Conservation (phyloP, 2,888 invertebrate genomes). For the Drosophila kokeensis region DNA sequence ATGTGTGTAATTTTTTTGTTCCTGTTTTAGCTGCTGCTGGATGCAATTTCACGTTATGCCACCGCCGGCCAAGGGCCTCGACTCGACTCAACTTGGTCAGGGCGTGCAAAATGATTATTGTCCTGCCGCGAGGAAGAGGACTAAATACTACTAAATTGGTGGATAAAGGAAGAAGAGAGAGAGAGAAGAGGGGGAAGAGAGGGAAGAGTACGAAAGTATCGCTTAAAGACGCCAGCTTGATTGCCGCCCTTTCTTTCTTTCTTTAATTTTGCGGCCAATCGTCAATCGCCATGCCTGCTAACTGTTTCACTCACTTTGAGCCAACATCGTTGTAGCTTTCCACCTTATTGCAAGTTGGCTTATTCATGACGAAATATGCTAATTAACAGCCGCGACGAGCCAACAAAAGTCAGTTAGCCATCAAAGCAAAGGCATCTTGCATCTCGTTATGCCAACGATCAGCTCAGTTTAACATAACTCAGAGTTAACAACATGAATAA, state of each 20-base stretch:
- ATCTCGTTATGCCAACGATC: background rate
- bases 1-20: slow-evolving; percentile 46
- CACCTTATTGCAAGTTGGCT: slow-evolving; percentile 65
- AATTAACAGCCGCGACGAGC: slow-evolving; percentile 60
- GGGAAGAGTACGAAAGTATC: slow-evolving; percentile 34
- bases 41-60: slow-evolving; percentile 70
- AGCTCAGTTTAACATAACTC: background rate
- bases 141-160: slow-evolving; percentile 1
- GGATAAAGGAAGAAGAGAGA: background rate
- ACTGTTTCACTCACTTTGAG: background rate
- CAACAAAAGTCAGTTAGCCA: slow-evolving; percentile 15
- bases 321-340: slow-evolving; percentile 44
- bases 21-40: slow-evolving; percentile 35
- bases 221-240: slow-evolving; percentile 37
- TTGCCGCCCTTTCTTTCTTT: background rate
- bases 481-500: background rate
- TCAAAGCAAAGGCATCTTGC: slow-evolving; percentile 3
- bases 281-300: background rate
- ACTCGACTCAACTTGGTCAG: slow-evolving; percentile 20
- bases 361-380: slow-evolving; percentile 73
- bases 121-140: slow-evolving; percentile 46
- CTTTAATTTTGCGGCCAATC: background rate
- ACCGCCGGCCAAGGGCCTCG: slow-evolving; percentile 51
- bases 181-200: too few relatives aligned
- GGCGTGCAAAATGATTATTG: slow-evolving; percentile 73